phyloP scores from a whole-genome alignment of 2,113 vertebrate species.

The Dicerorhinus sumatrensis region DNA sequence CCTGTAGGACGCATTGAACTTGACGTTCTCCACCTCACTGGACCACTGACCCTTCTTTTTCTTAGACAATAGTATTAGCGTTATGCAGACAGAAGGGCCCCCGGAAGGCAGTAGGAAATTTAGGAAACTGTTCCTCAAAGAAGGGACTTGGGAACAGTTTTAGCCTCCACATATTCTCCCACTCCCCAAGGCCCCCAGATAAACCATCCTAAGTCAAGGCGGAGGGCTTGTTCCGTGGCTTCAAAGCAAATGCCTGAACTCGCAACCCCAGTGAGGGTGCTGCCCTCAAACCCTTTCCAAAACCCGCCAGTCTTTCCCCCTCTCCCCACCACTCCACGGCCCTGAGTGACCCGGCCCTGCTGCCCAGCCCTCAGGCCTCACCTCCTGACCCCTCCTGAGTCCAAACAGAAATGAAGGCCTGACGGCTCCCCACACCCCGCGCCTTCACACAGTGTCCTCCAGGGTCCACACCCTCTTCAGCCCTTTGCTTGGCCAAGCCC shows the following conservation, averaged over 20 bases:
- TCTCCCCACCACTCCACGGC: neutral
- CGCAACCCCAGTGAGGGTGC: accelerated
- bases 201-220: neutral
- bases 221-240: neutral
- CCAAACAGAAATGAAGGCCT: neutral
- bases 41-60: neutral
- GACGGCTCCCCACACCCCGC: neutral
- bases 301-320: too few species aligned
- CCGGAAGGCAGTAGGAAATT: neutral
- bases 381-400: too few species aligned
- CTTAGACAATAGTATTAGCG: neutral
- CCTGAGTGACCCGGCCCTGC: neutral
- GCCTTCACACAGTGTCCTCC: accelerated
- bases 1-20: neutral
- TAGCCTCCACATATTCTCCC: neutral
- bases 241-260: neutral
- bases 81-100: neutral
- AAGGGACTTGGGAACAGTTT: neutral
- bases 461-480: neutral
- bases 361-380: neutral
- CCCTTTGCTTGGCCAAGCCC: neutral
- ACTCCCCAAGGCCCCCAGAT: neutral
- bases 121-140: neutral
- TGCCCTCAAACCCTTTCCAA: too few species aligned
- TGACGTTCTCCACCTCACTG: neutral